Evolutionary conservation across 2,888 invertebrate genomes (phyloP).

Genomic region (Drosophila quinaria): DNA sequence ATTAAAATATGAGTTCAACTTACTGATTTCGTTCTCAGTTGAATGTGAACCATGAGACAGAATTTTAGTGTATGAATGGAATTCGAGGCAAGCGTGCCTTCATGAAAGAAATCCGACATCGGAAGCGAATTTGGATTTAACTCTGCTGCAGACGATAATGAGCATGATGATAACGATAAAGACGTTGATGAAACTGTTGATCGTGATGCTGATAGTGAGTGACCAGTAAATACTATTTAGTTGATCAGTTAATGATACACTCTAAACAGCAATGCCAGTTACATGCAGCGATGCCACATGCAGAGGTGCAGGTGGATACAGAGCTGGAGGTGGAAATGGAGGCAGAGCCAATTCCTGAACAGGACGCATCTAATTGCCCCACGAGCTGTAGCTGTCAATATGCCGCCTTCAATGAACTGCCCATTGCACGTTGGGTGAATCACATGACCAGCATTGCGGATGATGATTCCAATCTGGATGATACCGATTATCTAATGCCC

Average conservation of each 20-base stretch:
- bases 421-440: conserved; percentile 87
- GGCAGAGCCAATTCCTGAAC: conserved; percentile 50
- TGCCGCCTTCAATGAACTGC: conserved; percentile 87
- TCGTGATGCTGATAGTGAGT: conserved; percentile 55
- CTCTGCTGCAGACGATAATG: conserved; percentile 23
- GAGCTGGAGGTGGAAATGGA: not conserved
- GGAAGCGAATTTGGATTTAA: conserved; percentile 18
- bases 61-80: conserved; percentile 58
- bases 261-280: conserved; percentile 31
- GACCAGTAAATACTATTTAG: not conserved
- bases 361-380: conserved; percentile 85
- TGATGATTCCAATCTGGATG: conserved; percentile 61
- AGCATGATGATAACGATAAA: conserved; percentile 17
- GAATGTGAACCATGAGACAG: conserved; percentile 33
- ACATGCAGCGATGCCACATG: conserved; percentile 11
- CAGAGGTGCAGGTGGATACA: not conserved
- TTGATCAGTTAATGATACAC: not conserved
- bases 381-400: conserved; percentile 87
- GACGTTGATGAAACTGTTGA: conserved; percentile 32
- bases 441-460: conserved; percentile 81
- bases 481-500: conserved; percentile 83
- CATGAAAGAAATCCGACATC: conserved; percentile 8
- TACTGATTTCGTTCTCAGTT: conserved; percentile 43
- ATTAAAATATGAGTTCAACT: conserved; percentile 37
- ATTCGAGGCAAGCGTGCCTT: conserved; percentile 44